Evolutionary conservation across 2,113 vertebrate species (phyloP), one percentile per base, ranked within the genome.

Genomic region (Sula dactylatra): DNA sequence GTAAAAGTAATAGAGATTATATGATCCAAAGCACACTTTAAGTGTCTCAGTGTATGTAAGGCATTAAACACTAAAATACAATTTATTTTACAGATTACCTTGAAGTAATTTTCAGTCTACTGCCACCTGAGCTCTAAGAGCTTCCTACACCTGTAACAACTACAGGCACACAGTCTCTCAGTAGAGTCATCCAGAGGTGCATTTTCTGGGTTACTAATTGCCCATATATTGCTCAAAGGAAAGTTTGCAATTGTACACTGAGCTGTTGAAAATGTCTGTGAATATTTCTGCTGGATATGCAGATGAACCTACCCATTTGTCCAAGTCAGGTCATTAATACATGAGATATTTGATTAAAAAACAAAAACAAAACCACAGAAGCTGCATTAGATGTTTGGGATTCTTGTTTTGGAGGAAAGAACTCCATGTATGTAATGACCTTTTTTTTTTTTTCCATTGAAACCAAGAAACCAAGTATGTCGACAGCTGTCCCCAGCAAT

Each of bases 61-160:
- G 86, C 90, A 94, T 88, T 93, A 97, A 92, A 69, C 64, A 73
- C 66, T 93, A 92, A 93, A 95, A 91, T 18, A 91, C 11, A 78
- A 94, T 86, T 89, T 95, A 93, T 96, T 96, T 97, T 66, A 93
- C 83, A 90, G 91, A 94, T 95, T 91, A 92, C 21, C 79, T 93
- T 67, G 59, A 96, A 96, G 93, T 56, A 56, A 96, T 94, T 94
- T 92, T 88, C 64, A 2, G 76, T 49, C 81, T 90, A 82, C n/a
- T 91, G 82, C 92, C 95, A 96, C 93, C 96, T 97, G 93, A 90
- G 89, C 54, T 93, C 86, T 27, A 64, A 69, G 55, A 78, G 73
- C 38, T 90, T 89, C 79, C 55, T 73, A 45, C 22, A 90, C 89
- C 65, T 93, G 47, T 56, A 94, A 94, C 67, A 93, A n/a, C 82